Evolutionary conservation across 2,888 invertebrate species (phyloP).

Genomic region (Apoda limacodes): DNA sequence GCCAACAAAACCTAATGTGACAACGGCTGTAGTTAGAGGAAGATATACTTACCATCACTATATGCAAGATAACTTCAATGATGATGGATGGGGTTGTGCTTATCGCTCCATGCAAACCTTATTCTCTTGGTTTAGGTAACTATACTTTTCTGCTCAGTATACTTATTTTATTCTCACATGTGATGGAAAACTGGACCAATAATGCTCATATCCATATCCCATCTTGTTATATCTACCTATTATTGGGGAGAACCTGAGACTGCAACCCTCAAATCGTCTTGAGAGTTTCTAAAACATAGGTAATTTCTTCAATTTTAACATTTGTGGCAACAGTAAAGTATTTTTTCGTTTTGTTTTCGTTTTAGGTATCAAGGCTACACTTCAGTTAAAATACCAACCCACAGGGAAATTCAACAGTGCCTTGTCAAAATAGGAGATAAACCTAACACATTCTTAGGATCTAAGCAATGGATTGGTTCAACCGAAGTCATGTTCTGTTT

Average conservation of each 20-base stretch:
- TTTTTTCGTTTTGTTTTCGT: no score
- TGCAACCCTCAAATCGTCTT: background rate
- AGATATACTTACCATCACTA: conserved; percentile 96
- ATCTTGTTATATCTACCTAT: no score
- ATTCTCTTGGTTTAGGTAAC: conserved; percentile 90
- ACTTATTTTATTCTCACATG: no score
- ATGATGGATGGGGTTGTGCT: conserved; percentile 99
- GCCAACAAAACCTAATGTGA: conserved; percentile 34
- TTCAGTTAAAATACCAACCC: conserved; percentile 80
- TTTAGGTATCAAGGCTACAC: conserved; percentile 84
- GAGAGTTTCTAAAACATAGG: background rate
- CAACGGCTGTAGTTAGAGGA: conserved; percentile 76
- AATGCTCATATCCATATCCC: no score
- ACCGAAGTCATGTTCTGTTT: conserved; percentile 96
- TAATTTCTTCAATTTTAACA: background rate
- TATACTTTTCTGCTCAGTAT: no score
- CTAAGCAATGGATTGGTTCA: conserved; percentile 97
- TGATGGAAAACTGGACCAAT: no score
- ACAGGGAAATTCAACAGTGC: conserved; percentile 91
- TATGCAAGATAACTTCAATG: conserved; percentile 93
- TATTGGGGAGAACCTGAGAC: no score
- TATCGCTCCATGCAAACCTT: conserved; percentile 97
- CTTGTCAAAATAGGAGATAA: conserved; percentile 96
- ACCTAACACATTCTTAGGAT: conserved; percentile 85
- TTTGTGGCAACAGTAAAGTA: no score